Base-by-base conservation (phyloP, 2,797 vertebrate genomes). In the Liasis olivaceus region DNA sequence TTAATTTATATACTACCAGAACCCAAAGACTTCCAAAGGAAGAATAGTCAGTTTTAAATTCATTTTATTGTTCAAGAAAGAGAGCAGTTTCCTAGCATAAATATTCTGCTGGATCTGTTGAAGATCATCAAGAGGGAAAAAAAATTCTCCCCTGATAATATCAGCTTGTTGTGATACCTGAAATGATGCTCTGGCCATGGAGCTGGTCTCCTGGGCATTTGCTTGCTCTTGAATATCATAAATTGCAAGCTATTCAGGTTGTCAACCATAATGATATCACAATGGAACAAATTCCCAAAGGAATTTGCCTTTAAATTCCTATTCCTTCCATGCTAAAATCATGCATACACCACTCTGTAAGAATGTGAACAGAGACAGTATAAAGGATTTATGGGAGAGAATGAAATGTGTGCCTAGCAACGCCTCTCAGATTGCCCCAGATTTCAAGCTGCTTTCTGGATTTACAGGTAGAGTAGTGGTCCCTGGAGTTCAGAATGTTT, bases 51-150 rank as follows among this genome's bases (percentile, higher is more conserved):
- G 72, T 59, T 92, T 94, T 91, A 72, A 36, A 56, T 7, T 93
- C 62, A 81, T 89, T 14, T n/a, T 12, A 36, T 92, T 94, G 66
- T 94, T 94, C 28, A 24, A 31, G 28, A 69, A 58, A 56, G 58
- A 93, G 31, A 93, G 85, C 13, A 92, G 64, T 91, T 90, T 93
- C 89, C 8, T 20, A 93, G 9, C 0, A 0, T 96, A 94, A 94
- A 92, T 95, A 94, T 90, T 94, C 89, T 94, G 51, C 86, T 77
- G 64, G 69, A 87, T 91, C 91, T 84, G 89, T 92, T 93, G 87
- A 94, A 89, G 93, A 94, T 87, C 90, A 92, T 88, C 36, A 92
- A 85, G 63, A 93, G 88, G 6, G 86, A 22, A 66, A 60, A 96
- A 77, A 60, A 8, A 69, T 58, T 94, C 89, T 54, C 51, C 42